Evolutionary conservation across 2,888 invertebrate species (phyloP).

Genomic region (Drosophila macrospina): DNA sequence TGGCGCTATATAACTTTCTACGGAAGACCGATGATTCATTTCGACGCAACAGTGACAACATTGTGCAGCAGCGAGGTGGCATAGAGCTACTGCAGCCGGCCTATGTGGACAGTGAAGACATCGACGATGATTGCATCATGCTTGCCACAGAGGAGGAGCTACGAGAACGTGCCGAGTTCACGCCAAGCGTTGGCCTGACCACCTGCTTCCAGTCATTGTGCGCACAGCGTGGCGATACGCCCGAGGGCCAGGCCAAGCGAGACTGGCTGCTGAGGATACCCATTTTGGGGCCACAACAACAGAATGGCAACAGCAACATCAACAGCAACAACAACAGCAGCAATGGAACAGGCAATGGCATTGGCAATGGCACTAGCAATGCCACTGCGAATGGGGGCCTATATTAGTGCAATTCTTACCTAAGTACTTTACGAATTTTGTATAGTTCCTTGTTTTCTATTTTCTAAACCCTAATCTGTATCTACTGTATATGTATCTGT

Average conservation of each 20-base stretch:
- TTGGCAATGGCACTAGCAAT: conserved; percentile 29
- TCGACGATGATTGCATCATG: conserved; percentile 81
- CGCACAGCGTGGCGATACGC: conserved; percentile 79
- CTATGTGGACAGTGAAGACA: conserved; percentile 72
- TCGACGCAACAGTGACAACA: conserved; percentile 79
- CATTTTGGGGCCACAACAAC: conserved; percentile 33
- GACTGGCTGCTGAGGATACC: conserved; percentile 77
- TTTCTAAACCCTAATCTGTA: conserved; percentile 56
- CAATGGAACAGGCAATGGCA: conserved; percentile 18
- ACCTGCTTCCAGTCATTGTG: conserved; percentile 78
- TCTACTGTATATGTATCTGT: conserved; percentile 23
- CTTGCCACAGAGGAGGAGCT: conserved; percentile 81
- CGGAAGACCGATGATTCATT: conserved; percentile 82
- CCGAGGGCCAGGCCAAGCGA: conserved; percentile 74
- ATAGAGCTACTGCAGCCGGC: conserved; percentile 66
- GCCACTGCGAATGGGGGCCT: conserved; percentile 49
- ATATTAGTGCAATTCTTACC: conserved; percentile 74
- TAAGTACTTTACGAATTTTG: conserved; percentile 78
- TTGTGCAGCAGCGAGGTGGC: conserved; percentile 60
- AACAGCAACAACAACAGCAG: conserved; percentile 3
- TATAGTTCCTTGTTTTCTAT: conserved; percentile 78
- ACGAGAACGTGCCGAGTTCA: conserved; percentile 81
- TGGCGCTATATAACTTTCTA: conserved; percentile 84
- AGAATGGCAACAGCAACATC: conserved; percentile 37
- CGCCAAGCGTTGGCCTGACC: conserved; percentile 79